These are phyloP conservation scores for Lasioglossum baleicum DNA, from an alignment of 1,140 invertebrate genomes.

Conservation along the genomic window DNA sequence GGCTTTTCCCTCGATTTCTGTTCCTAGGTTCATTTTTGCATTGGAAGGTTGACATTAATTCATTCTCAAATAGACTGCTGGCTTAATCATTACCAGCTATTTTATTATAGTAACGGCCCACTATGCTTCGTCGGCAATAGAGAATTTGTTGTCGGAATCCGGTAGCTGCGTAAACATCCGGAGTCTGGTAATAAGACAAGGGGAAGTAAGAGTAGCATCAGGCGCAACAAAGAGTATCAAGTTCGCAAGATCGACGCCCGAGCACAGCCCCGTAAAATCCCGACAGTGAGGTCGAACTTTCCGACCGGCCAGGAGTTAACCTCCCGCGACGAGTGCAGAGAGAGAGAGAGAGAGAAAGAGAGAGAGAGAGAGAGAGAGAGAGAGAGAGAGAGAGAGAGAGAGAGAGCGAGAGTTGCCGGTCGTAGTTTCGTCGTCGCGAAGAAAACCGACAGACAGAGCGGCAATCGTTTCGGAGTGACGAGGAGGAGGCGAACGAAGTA, in stretches of 20 bases:
- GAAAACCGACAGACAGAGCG: conserved; percentile 9
- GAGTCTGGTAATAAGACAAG: not conserved
- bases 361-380: too few relatives aligned
- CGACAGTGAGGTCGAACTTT: conserved; percentile 74
- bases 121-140: too few relatives aligned
- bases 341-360: not conserved
- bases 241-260: conserved; percentile 42
- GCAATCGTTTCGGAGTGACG: conserved; percentile 48
- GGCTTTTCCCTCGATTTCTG: too few relatives aligned
- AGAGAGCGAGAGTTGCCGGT: conserved; percentile 19
- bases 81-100: too few relatives aligned
- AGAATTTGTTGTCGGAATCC: too few relatives aligned
- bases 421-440: conserved; percentile 32
- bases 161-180: not conserved
- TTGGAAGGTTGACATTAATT: too few relatives aligned
- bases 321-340: conserved; percentile 66
- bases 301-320: conserved; percentile 72
- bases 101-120: too few relatives aligned
- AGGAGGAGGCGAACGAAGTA: conserved; percentile 54
- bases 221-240: not conserved
- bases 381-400: too few relatives aligned
- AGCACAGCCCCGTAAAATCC: conserved; percentile 65
- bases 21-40: too few relatives aligned
- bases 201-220: not conserved
- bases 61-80: too few relatives aligned